Base-by-base conservation (phyloP, 2,888 invertebrate species). In the Pterostichus madidus region DNA sequence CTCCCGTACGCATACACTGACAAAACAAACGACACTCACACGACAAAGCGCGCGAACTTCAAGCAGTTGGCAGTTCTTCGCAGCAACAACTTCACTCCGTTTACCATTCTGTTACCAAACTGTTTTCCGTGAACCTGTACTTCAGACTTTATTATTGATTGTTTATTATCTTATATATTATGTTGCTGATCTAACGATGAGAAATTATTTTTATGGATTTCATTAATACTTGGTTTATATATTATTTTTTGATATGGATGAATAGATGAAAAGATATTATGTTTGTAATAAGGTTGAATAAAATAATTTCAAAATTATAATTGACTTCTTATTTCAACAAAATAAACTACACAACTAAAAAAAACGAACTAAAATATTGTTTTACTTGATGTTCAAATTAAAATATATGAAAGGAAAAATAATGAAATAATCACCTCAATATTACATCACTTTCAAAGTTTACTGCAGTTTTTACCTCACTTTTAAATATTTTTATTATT, bases 271-370 rank as follows among this genome's bases (percentile, higher is more conserved):
- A 64, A 77, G 77, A 77, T 83, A 83, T 83, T 82, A 68, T 80
- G 83, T 77, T 83, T 83, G 83, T 83, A 83, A 75, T 83, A 83
- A 83, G 83, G 83, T 83, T 83, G 77, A 83, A 83, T 83, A 83
- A 83, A 83, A 77, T 77, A 77, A 77, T 83, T 52, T 77, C 64
- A 83, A 83, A 82, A 83, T 81, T 81, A 61, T 61, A 39, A 71
- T 11, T 53, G 44, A 17, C 39, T 46, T 75, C 13, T 75, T 75
- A 52, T 24, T 75, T 44, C 17, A 56, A 24, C 5, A 61, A 31
- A 5, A 17, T 7, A 5, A 17, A 59, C 31, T 1, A 17, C 59
- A 31, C 8, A 59, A 17, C 7, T 31, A 59, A 59, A 31, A 31
- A 59, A 17, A 59, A 31, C 11, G 15, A 7, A 10, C 7, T 24